Evolutionary conservation across 1,140 invertebrate genomes (phyloP).

Genomic region (Nomia melanderi): DNA sequence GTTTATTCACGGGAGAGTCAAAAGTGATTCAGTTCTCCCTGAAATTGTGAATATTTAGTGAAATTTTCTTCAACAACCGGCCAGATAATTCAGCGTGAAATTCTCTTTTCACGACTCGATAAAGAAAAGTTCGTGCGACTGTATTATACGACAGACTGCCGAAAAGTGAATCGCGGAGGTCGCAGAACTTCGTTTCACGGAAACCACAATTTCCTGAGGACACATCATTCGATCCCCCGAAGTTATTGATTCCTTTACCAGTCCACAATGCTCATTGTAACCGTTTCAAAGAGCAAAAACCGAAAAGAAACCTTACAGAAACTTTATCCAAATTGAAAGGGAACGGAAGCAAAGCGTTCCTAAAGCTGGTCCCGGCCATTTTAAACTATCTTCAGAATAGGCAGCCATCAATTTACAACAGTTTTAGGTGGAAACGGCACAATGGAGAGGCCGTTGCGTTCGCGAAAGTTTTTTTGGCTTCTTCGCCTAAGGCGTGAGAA

Average conservation of each 20-base stretch:
- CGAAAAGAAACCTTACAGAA: slow-evolving; percentile 3
- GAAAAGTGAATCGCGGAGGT: neutral
- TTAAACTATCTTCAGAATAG: neutral
- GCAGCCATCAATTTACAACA: neutral
- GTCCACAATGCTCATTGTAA: slow-evolving; percentile 28
- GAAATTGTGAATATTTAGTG: no score
- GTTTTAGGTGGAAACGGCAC: neutral
- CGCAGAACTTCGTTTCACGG: slow-evolving; percentile 1
- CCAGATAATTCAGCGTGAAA: neutral
- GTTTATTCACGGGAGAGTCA: no score
- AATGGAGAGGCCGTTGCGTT: no score
- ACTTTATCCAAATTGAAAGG: neutral
- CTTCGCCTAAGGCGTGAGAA: neutral
- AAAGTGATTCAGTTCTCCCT: no score
- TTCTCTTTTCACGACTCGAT: neutral
- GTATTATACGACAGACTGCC: neutral
- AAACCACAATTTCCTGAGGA: slow-evolving; percentile 7
- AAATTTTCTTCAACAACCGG: no score
- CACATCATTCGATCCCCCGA: slow-evolving; percentile 10
- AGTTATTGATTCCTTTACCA: slow-evolving; percentile 28
- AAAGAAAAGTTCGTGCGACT: neutral
- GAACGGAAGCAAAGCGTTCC: neutral
- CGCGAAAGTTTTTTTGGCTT: neutral
- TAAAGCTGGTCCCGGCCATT: neutral
- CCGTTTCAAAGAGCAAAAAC: neutral